Conservation (phyloP, 2,113 vertebrate species). For the Laticauda laticaudata region DNA sequence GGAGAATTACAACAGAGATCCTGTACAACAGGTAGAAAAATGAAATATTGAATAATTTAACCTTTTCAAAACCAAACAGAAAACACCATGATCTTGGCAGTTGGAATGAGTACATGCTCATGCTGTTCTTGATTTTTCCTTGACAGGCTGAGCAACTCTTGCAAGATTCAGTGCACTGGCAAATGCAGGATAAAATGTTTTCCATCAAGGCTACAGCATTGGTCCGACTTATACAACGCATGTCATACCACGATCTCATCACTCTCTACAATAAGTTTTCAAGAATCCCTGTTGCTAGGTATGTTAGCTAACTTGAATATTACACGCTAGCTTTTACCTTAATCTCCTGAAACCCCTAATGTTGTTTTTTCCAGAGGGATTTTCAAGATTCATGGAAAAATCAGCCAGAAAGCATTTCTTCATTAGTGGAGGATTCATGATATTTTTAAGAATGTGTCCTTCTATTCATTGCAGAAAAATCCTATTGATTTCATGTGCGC, state of each 20-base stretch:
- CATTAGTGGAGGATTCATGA: background rate
- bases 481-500: conserved; percentile 73
- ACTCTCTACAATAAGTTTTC: conserved; percentile 69
- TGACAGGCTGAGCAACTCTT: conserved; percentile 74
- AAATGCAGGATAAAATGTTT: conserved; percentile 62
- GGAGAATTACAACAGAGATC: conserved; percentile 64
- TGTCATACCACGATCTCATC: conserved; percentile 60
- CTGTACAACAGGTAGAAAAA: conserved; percentile 68
- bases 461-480: conserved; percentile 64
- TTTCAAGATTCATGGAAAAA: background rate
- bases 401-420: background rate
- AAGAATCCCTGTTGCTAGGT: conserved; percentile 55
- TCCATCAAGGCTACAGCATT: conserved; percentile 71
- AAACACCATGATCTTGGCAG: background rate
- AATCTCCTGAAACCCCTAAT: background rate
- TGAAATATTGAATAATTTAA: background rate
- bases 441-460: background rate
- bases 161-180: conserved; percentile 72
- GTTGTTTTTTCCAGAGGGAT: background rate
- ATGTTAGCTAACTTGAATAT: background rate
- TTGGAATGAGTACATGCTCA: background rate
- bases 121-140: background rate
- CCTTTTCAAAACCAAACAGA: background rate
- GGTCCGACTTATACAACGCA: conserved; percentile 69
- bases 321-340: background rate